Conservation (phyloP, 2,797 vertebrate genomes). For the Thamnophis elegans region DNA sequence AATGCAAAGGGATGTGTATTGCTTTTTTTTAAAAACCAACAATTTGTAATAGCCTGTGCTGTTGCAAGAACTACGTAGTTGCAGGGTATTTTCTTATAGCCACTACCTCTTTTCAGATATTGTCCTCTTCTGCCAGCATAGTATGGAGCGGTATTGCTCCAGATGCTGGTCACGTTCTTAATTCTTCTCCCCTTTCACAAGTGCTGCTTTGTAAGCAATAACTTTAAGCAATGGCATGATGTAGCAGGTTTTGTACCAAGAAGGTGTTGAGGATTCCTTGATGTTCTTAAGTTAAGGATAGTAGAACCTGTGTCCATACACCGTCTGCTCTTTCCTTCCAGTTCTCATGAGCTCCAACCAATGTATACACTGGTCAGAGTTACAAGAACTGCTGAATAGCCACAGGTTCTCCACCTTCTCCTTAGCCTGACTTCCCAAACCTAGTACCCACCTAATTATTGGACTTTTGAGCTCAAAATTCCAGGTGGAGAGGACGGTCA, state of each 20-base stretch:
- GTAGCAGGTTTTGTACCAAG: not conserved
- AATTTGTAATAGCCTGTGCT: not conserved
- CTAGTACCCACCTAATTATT: not conserved
- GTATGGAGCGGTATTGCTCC: not conserved
- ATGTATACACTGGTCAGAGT: not conserved
- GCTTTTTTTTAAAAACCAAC: not conserved
- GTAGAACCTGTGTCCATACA: not conserved
- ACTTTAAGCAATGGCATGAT: slow-evolving; percentile 3
- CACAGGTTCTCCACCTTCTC: not conserved
- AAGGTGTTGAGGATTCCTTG: not conserved
- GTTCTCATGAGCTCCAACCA: not conserved
- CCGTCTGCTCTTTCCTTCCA: not conserved
- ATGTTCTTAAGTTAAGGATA: not conserved
- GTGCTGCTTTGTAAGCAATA: slow-evolving; percentile 14
- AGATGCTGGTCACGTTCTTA: not conserved
- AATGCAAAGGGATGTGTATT: slow-evolving; percentile 10
- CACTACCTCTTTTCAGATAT: slow-evolving; percentile 42
- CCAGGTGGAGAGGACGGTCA: not conserved
- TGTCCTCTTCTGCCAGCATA: slow-evolving; percentile 17
- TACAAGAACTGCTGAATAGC: not conserved
- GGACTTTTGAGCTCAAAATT: not conserved
- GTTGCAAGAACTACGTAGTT: slow-evolving; percentile 10
- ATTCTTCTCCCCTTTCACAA: not conserved
- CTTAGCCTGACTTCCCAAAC: not conserved
- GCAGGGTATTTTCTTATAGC: slow-evolving; percentile 35